Conservation (phyloP, 2,113 vertebrate species). For the Hystrix cristata region DNA sequence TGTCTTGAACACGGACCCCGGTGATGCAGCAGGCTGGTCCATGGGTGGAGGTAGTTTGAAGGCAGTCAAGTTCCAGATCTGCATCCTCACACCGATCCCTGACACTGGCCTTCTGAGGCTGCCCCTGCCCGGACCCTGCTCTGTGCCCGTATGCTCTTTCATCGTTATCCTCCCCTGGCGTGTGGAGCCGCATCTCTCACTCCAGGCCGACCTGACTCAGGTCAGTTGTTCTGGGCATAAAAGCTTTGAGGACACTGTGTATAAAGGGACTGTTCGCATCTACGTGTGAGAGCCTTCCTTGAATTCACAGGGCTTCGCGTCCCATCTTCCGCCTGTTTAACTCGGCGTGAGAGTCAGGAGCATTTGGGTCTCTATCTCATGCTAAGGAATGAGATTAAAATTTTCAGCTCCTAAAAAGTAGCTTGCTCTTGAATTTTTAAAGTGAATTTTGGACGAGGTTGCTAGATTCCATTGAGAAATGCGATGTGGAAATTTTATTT, state of each 20-base stretch:
- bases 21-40: neutral
- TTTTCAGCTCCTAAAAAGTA: slow-evolving; percentile 40
- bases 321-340: neutral
- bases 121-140: neutral
- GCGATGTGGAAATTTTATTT: slow-evolving; percentile 57
- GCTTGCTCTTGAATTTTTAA: slow-evolving; percentile 45
- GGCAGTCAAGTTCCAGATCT: neutral
- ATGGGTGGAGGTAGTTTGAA: neutral
- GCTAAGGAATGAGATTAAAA: neutral
- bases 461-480: slow-evolving; percentile 46
- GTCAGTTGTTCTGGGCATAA: neutral
- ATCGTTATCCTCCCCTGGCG: neutral
- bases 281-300: neutral
- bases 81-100: neutral
- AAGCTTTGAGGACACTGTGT: neutral
- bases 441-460: slow-evolving; percentile 26
- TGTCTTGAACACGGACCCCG: too few species aligned
- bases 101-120: neutral
- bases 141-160: neutral
- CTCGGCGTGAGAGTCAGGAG: neutral
- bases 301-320: neutral
- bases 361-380: neutral
- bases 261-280: neutral
- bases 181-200: neutral
- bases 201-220: neutral